phyloP scores from a whole-genome alignment of 2,113 vertebrate genomes.

The Capra hircus region DNA sequence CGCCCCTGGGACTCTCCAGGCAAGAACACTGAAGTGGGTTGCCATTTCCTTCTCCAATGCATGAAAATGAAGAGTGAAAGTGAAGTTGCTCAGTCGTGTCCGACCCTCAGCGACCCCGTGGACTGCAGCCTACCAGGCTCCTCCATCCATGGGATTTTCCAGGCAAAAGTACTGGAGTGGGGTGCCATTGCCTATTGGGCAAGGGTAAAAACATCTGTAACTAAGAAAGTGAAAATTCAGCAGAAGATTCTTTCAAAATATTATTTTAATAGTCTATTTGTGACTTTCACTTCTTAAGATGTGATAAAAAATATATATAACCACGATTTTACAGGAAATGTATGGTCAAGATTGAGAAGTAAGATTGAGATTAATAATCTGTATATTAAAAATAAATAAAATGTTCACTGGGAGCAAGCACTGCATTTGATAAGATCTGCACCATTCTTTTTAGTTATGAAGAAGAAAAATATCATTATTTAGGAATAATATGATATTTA shows the following conservation, averaged over 20 bases:
- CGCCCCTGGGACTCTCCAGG: too few relatives aligned
- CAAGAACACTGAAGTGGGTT: too few relatives aligned
- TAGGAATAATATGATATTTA: neutral
- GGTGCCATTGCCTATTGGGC: too few relatives aligned
- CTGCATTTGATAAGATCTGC: neutral
- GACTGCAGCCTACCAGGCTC: too few relatives aligned
- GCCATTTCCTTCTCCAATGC: too few relatives aligned
- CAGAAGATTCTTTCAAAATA: neutral
- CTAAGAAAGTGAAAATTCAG: neutral
- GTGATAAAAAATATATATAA: neutral
- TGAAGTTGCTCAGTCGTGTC: too few relatives aligned
- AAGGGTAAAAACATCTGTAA: neutral
- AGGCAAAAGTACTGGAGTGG: too few relatives aligned
- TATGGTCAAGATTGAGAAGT: neutral
- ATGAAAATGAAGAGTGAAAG: too few relatives aligned
- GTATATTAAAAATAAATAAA: neutral
- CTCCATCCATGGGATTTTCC: too few relatives aligned
- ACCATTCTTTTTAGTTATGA: neutral
- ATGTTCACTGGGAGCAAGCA: neutral
- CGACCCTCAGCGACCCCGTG: rapidly evolving
- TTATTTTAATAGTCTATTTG: neutral
- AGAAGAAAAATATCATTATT: neutral
- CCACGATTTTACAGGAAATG: neutral
- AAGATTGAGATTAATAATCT: neutral
- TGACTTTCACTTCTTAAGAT: neutral